Base-by-base conservation (phyloP, 2,797 vertebrate genomes). In the Galago senegalensis region DNA sequence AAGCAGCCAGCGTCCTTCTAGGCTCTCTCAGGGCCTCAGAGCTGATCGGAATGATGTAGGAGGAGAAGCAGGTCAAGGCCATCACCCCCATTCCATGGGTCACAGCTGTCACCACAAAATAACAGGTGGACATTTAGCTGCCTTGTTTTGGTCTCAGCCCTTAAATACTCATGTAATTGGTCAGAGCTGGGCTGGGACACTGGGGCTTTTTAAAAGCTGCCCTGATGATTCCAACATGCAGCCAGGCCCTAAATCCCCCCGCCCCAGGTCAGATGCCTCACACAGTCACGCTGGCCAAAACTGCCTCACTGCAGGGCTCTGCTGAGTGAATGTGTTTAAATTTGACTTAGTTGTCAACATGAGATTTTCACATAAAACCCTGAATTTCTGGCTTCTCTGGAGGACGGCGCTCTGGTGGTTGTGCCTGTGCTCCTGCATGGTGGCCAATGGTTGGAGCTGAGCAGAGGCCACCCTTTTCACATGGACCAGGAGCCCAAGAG, bases 341-440 rank as follows among this genome's bases (percentile, higher is more conserved):
- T 76, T 88, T 80, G 27, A 80, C 75, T 40, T 61, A 18, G 20
- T 63, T 75, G 70, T 60, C 34, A 31, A n/a, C 40, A 58, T 76
- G 37, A 56, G 31, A 27, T 84, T 69, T 96, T 94, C 46, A 75
- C 31, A 37, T 63, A 69, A 77, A 94, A 81, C 21, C 23, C 46
- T 89, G 49, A 7, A 80, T 80, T 81, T 93, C 73, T 49, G 75
- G 27, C 23, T 87, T 87, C 37, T 70, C 43, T n/a, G 53, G 10
- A 88, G 83, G 29, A 27, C n/a, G 58, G 27, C 80, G 4, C 25
- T 61, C 72, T 58, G 25, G 23, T 6, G n/a, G 2, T 46, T 75
- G 70, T n/a, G 43, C 29, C 53, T 23, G 43, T 8, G 0, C 56
- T 80, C n/a, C 49, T 75, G 31, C 2, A 0, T 31, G 23, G 60